Evolutionary conservation across 1,140 invertebrate genomes (phyloP), one percentile per base, ranked within the genome.

Genomic region (Polyergus mexicanus): DNA sequence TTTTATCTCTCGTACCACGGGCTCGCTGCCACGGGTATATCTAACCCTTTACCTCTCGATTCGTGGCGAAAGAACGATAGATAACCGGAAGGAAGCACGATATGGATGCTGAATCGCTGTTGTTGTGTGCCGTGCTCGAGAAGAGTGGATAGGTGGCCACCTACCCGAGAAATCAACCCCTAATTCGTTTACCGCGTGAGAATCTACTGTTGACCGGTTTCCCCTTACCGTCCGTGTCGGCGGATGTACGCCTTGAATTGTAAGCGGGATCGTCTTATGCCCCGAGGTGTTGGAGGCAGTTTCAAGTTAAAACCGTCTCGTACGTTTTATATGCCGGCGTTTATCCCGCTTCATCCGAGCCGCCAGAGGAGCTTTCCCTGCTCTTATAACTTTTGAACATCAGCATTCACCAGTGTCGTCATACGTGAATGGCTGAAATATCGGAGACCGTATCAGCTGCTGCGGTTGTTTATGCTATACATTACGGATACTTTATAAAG

Each of bases 1-100:
- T 94, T 93, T 94, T 94, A 93, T 94, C 93, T 94, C 88, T 75
- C 66, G 54, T 75, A 65, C 78, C 72, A 58, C n/a, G 51, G 76
- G 81, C 91, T 72, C 66, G 35, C 25, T 58, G 77, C 65, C 65
- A 28, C 11, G 38, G 10, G 83, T 89, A 92, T 86, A 80, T 63
- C 62, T 91, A 93, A 90, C 89, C 90, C 86, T 87, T 91, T 87
- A 88, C 86, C 76, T 62, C 80, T 56, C 80, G 62, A 66, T 89
- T 62, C 51, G 62, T 75, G 69, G 66, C 81, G 84, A 80, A 77
- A 80, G 75, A 51, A 54, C 86, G 84, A 87, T 77, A 91, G 81
- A 71, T 84, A 86, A 81, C 71, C 74, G 62, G 85, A 78, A 85
- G 87, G 84, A 84, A 69, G 80, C 25, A 56, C 58, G 87, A 86